phyloP scores from a whole-genome alignment of 2,888 invertebrate genomes.

The Ecliptopera silaceata region DNA sequence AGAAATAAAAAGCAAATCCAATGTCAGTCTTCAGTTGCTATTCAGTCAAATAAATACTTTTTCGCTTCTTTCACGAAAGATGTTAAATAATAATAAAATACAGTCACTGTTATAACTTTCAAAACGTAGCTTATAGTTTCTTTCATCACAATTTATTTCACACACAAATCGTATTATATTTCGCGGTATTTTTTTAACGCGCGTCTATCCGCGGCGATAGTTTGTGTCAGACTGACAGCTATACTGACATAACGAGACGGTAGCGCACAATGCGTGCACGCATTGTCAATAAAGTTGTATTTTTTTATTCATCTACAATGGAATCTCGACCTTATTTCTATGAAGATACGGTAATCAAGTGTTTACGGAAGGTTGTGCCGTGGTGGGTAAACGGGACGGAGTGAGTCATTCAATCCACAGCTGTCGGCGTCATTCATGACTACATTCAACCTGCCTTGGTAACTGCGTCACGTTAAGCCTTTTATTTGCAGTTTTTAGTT shows the following conservation, averaged over 20 bases:
- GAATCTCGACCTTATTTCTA: constrained; percentile 29
- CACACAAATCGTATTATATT: constrained; percentile 36
- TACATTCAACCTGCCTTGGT: constrained; percentile 44
- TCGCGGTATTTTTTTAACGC: constrained; percentile 26
- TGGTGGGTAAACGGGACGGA: constrained; percentile 53
- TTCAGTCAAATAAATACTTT: constrained; percentile 59
- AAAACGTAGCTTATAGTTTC: constrained; percentile 63
- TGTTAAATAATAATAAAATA: constrained; percentile 66
- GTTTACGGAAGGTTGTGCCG: constrained; percentile 17
- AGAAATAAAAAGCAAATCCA: constrained; percentile 41
- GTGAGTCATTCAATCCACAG: constrained; percentile 70
- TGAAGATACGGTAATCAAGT: background rate
- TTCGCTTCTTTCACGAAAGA: constrained; percentile 68
- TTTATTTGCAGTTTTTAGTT: constrained; percentile 39
- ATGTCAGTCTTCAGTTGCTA: constrained; percentile 36
- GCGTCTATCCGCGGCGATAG: constrained; percentile 45
- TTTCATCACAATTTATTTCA: constrained; percentile 61
- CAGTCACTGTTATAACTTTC: constrained; percentile 61
- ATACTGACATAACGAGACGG: constrained; percentile 52
- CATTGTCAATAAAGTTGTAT: constrained; percentile 61
- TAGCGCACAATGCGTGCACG: constrained; percentile 71
- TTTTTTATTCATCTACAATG: constrained; percentile 13
- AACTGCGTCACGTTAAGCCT: constrained; percentile 47
- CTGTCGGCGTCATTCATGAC: constrained; percentile 74
- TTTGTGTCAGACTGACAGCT: constrained; percentile 59